These are phyloP conservation scores for Vanacampus margaritifer DNA, from an alignment of 2,113 vertebrate genomes.

Conservation along the genomic window DNA sequence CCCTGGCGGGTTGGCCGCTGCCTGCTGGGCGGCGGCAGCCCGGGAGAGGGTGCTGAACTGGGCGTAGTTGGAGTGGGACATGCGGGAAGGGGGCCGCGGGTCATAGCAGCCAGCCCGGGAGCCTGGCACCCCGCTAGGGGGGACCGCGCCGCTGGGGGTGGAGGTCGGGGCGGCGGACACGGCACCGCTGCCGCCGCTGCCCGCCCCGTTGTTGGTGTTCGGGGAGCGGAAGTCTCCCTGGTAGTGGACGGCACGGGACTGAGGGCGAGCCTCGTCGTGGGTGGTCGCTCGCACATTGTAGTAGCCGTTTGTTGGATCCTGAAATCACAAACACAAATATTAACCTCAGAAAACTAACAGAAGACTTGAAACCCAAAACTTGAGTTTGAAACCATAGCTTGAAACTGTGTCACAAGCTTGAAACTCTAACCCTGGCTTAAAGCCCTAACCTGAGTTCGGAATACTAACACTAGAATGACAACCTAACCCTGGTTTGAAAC, in stretches of 20 bases:
- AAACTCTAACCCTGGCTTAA: background rate
- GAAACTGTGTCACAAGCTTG: background rate
- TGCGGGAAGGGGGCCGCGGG: conserved; percentile 80
- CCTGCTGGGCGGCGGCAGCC: conserved; percentile 61
- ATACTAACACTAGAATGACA: no score
- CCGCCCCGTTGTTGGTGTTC: conserved; percentile 57
- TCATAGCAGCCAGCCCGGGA: conserved; percentile 80
- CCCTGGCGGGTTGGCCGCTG: conserved; percentile 61
- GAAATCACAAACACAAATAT: conserved; percentile 13
- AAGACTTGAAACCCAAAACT: background rate
- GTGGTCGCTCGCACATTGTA: conserved; percentile 89
- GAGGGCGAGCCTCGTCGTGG: conserved; percentile 82
- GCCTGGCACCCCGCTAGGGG: conserved; percentile 47
- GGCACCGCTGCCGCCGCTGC: conserved; percentile 37
- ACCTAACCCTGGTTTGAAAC: background rate
- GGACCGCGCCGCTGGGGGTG: conserved; percentile 39
- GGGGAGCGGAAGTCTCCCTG: conserved; percentile 80
- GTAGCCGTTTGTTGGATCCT: conserved; percentile 96
- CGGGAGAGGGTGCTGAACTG: conserved; percentile 85
- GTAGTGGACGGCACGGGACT: conserved; percentile 83
- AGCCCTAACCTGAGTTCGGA: no score
- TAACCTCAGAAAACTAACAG: background rate
- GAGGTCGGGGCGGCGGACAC: conserved; percentile 43
- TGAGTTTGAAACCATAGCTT: background rate
- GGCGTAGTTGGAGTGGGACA: conserved; percentile 89